phyloP scores from a whole-genome alignment of 1,140 invertebrate genomes.

The Solenopsis invicta region DNA sequence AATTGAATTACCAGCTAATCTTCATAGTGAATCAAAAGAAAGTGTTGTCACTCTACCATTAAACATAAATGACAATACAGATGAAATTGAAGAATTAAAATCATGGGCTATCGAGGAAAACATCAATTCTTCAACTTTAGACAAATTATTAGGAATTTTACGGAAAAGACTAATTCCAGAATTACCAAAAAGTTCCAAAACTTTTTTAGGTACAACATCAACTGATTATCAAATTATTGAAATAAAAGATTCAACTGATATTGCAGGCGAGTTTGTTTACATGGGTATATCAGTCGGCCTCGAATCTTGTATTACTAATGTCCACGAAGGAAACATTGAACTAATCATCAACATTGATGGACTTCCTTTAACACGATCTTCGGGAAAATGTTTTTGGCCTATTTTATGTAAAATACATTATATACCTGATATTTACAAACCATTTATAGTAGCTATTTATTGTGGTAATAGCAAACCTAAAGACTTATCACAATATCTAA shows the following conservation, averaged over 20 bases:
- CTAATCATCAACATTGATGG: no score
- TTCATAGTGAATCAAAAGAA: neutral
- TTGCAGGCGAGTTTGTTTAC: neutral
- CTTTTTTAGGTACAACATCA: neutral
- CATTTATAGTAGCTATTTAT: neutral
- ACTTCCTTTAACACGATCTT: neutral
- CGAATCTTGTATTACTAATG: neutral
- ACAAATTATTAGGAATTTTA: conserved; percentile 15
- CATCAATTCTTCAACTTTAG: neutral
- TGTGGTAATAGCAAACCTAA: neutral
- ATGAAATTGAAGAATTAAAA: conserved; percentile 3
- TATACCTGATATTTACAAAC: conserved; percentile 11
- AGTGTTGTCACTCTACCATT: neutral
- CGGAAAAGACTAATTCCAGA: neutral
- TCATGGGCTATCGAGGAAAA: conserved; percentile 6
- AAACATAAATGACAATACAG: neutral
- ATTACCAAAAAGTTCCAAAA: conserved; percentile 12
- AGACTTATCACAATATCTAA: neutral
- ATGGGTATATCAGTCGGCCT: neutral
- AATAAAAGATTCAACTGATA: conserved; percentile 1
- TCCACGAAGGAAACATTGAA: conserved; percentile 1
- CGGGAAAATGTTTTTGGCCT: conserved; percentile 15
- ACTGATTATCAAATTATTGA: neutral
- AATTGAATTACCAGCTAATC: neutral
- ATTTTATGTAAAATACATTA: conserved; percentile 17